A percentile compares a stretch with the other conserved stretches of the same genome.
phyloP scores from a whole-genome alignment of 2,113 vertebrate species.

The Porphyrio hochstetteri region DNA sequence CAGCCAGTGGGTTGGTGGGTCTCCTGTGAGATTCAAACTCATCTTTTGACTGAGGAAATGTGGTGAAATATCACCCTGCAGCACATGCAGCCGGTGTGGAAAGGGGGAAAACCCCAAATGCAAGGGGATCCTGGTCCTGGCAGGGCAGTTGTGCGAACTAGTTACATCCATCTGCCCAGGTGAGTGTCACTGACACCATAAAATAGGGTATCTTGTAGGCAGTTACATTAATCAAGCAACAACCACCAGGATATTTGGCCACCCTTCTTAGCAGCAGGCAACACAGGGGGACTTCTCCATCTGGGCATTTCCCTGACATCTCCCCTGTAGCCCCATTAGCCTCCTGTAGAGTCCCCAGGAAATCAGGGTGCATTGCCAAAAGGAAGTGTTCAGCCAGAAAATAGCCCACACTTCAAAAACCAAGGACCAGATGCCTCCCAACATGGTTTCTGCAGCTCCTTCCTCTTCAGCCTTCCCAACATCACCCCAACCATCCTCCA shows the following conservation, averaged over 20 bases:
- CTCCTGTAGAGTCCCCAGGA: background rate
- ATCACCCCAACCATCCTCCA: background rate
- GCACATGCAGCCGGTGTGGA: background rate
- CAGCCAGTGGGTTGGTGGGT: background rate
- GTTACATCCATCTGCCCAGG: background rate
- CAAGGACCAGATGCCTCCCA: background rate
- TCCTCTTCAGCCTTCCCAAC: background rate
- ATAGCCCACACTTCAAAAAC: background rate
- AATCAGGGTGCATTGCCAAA: background rate
- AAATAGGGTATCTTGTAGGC: background rate
- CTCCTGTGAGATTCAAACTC: background rate
- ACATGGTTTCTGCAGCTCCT: background rate
- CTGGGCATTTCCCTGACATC: background rate
- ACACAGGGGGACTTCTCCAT: background rate
- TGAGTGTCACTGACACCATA: background rate
- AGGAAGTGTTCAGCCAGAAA: background rate
- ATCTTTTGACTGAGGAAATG: background rate
- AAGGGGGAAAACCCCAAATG: background rate
- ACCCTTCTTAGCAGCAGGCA: background rate
- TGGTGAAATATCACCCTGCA: background rate
- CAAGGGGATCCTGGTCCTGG: background rate
- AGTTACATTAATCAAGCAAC: background rate
- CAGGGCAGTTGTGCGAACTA: rapidly evolving
- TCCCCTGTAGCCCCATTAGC: background rate
- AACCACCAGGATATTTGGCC: background rate